Base-by-base conservation (phyloP, 2,797 vertebrate genomes). In the Nannoperca obscura region DNA sequence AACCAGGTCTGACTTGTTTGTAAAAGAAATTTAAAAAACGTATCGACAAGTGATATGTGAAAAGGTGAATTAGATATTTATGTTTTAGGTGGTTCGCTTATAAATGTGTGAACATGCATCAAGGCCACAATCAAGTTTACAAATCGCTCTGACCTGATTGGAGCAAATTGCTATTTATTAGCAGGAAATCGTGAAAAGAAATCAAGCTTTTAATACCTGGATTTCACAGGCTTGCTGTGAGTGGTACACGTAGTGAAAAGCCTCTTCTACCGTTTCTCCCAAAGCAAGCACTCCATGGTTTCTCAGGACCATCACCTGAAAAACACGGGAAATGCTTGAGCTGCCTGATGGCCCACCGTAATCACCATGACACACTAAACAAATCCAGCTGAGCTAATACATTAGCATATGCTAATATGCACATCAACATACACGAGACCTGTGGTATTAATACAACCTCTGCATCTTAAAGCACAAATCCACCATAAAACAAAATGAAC, bases 251-350 rank as follows among this genome's bases (percentile, higher is more conserved):
- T 97, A 98, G 92, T 98, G 96, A 91, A 99, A 99, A 54, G 98
- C 97, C 89, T 99, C 98, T 79, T 99, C 98, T 40, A 97, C 88
- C 1, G 96, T 98, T 87, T 98, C 97, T 84, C 98, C 98, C 69
- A 99, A 93, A 53, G 97, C 97, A 40, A 99, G 91, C 72, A 99
- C 94, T 20, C 98, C 98, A 58, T 99, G 98, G 89, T 99, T 99
- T 91, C 97, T 96, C 86, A 99, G 95, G 42, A 99, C 95, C 93
- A 99, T 94, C 69, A 99, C 96, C 98, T 98, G 69, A 62, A 80
- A 80, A 82, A 82, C 80, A 88, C n/a, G 71, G 10, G 24, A 46
- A 30, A 67, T 50, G 44, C 19, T 46, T 75, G 1, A 74, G 20
- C 46, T 65, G 27, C 50, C 13, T 52, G n/a, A 74, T 12, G 7